Evolutionary conservation across 2,797 vertebrate genomes (phyloP).

Genomic region (Tadarida brasiliensis): DNA sequence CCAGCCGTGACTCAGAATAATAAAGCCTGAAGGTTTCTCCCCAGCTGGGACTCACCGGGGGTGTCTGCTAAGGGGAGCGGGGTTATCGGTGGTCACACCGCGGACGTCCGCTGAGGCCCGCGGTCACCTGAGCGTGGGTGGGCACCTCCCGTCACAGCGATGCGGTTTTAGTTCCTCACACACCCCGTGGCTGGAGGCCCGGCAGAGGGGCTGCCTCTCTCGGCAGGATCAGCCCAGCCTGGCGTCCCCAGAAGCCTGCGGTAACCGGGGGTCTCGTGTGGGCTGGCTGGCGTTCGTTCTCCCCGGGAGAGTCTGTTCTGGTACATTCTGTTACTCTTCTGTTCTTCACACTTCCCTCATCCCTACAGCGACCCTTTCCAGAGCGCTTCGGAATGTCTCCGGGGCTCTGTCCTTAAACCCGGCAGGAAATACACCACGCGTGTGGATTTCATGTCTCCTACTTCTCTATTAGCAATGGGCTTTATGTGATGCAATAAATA

Average conservation of each 20-base stretch:
- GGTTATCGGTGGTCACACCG: neutral
- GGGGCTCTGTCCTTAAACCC: neutral
- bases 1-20: neutral
- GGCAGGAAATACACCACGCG: neutral
- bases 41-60: rapidly evolving
- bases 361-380: neutral
- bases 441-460: neutral
- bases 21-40: neutral
- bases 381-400: neutral
- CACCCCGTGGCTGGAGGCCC: neutral
- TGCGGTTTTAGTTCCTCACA: neutral
- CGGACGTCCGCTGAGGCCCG: too few relatives aligned
- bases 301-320: neutral
- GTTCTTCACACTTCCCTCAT: neutral
- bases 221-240: too few relatives aligned
- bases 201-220: neutral
- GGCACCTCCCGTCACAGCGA: neutral
- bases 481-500: neutral
- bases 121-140: too few relatives aligned
- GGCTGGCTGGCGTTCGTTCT: neutral
- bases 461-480: neutral
- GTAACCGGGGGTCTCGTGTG: neutral
- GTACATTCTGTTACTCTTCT: neutral
- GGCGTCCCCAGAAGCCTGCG: neutral
- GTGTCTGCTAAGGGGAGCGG: neutral